Evolutionary conservation across 30 jellyfish, hydroid and myxozoan species (phyloP).

Genomic region (Aurelia sp.): DNA sequence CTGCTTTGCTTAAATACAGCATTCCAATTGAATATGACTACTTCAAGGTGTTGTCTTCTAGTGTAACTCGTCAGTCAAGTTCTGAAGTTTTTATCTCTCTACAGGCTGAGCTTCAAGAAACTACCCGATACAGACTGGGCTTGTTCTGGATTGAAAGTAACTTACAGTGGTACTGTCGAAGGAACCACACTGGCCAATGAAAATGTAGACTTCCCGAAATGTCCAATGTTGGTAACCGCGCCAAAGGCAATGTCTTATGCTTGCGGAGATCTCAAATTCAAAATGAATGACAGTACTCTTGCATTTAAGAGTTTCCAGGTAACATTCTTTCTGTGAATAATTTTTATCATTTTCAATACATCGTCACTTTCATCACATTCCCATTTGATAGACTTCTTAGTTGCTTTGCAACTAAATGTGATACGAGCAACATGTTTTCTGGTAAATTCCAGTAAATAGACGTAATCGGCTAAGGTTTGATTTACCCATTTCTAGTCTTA

Average conservation of each 20-base stretch:
- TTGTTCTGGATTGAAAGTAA: constrained; percentile 23
- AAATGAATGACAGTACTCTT: background rate
- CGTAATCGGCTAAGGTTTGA: too few species aligned
- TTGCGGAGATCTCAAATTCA: constrained; percentile 24
- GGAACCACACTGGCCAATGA: constrained; percentile 8
- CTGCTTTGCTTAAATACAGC: too few species aligned
- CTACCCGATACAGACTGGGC: constrained; percentile 52
- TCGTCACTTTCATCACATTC: too few species aligned
- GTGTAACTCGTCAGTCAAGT: background rate
- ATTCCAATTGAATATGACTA: too few species aligned
- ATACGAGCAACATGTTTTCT: too few species aligned
- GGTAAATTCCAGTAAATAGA: too few species aligned
- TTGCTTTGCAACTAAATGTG: too few species aligned
- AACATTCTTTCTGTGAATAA: too few species aligned
- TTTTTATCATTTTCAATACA: too few species aligned
- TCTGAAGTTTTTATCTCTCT: background rate
- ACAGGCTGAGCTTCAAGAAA: constrained; percentile 42
- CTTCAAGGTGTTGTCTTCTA: too few species aligned
- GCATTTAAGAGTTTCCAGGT: constrained; percentile 43
- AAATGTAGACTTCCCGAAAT: background rate
- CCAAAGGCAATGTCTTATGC: constrained; percentile 62
- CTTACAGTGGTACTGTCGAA: constrained; percentile 45
- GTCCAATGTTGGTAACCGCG: constrained; percentile 15
- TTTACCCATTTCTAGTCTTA: too few species aligned
- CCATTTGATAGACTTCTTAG: too few species aligned